Conservation (phyloP, 1,140 invertebrate species). For the Drosophila kanapiae region DNA sequence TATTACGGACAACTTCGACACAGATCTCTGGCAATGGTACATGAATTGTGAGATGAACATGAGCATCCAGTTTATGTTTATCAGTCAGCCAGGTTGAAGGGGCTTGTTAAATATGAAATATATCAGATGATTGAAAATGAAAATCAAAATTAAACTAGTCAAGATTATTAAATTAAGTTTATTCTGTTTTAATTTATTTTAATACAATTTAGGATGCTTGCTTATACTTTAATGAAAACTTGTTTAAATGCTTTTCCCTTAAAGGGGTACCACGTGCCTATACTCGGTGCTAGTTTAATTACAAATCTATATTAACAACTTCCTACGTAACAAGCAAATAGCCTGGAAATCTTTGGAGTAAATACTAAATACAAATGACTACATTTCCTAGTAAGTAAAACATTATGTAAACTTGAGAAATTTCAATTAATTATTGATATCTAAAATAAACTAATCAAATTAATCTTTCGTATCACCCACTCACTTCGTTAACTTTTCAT, state of each 20-base stretch:
- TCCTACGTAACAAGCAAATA: not conserved
- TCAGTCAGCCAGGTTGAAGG: not conserved
- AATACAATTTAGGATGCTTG: too few relatives aligned
- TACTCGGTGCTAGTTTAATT: not conserved
- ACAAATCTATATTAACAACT: slow-evolving; percentile 5
- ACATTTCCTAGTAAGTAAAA: slow-evolving; percentile 2
- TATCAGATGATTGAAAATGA: too few relatives aligned
- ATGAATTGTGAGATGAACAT: slow-evolving; percentile 5
- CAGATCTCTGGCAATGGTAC: not conserved
- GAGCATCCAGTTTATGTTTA: not conserved
- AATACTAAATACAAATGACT: not conserved
- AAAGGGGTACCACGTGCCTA: too few relatives aligned
- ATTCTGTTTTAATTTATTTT: too few relatives aligned
- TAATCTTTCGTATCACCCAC: slow-evolving; percentile 15
- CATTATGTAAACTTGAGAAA: not conserved
- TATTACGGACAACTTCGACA: slow-evolving; percentile 6
- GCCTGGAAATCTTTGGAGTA: not conserved
- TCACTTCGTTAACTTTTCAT: slow-evolving; percentile 6
- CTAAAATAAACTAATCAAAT: slow-evolving; percentile 30
- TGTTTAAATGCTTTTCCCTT: not conserved
- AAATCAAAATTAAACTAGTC: too few relatives aligned
- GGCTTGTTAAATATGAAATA: not conserved
- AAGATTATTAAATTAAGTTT: too few relatives aligned
- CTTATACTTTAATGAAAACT: not conserved
- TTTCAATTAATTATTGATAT: not conserved